phyloP scores from a whole-genome alignment of 1,140 invertebrate genomes.

The Cotesia typhae region DNA sequence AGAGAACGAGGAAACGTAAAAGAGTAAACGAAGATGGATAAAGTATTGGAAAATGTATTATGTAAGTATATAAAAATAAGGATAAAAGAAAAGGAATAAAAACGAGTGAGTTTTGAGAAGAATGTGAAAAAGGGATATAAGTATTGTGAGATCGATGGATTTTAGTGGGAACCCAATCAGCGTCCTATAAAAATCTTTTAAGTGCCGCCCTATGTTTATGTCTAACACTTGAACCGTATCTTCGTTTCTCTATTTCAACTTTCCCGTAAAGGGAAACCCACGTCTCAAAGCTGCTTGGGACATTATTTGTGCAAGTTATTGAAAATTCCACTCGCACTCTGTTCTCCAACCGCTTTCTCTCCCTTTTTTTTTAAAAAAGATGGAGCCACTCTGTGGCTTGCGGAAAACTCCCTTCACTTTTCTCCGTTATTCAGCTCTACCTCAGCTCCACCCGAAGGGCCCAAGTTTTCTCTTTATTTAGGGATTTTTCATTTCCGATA shows the following conservation, averaged over 20 bases:
- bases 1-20: slow-evolving; percentile 3
- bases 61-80: not conserved
- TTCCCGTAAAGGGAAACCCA: not conserved
- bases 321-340: slow-evolving; percentile 35
- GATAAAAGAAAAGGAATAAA: not conserved
- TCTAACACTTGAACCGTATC: slow-evolving; percentile 27
- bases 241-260: slow-evolving; percentile 16
- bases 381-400: not conserved
- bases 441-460: too few relatives aligned
- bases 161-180: not conserved
- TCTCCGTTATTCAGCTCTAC: not conserved
- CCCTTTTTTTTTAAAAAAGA: too few relatives aligned
- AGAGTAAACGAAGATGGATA: slow-evolving; percentile 5
- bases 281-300: slow-evolving; percentile 15
- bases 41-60: slow-evolving; percentile 14
- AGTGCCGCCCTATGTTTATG: slow-evolving; percentile 35
- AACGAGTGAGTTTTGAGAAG: slow-evolving; percentile 6
- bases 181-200: slow-evolving; percentile 34
- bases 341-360: not conserved
- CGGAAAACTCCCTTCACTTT: not conserved
- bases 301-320: slow-evolving; percentile 34
- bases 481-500: slow-evolving; percentile 38
- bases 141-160: slow-evolving; percentile 28
- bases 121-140: slow-evolving; percentile 24
- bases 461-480: slow-evolving; percentile 15